Conservation (phyloP, 2,888 invertebrate species). For the Megamerina dolium region DNA sequence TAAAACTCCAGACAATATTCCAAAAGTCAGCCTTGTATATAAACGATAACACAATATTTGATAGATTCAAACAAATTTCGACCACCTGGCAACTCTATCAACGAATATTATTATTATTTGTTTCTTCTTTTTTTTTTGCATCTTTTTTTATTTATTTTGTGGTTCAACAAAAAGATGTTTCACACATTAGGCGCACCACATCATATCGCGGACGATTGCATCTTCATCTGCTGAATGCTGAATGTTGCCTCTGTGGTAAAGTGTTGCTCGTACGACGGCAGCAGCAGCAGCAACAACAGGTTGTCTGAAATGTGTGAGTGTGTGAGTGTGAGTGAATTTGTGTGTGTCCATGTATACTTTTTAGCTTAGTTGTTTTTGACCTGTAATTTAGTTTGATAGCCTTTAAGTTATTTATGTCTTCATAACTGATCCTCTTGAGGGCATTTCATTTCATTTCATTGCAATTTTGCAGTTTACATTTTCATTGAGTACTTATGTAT, state of each 20-base stretch:
- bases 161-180: conserved; percentile 13
- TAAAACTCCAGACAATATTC: too few species aligned
- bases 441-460: conserved; percentile 11
- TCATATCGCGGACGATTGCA: conserved; percentile 8
- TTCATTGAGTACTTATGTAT: too few species aligned
- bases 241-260: neutral
- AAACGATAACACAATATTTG: too few species aligned
- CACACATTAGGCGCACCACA: conserved; percentile 16
- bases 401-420: conserved; percentile 25
- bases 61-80: too few species aligned
- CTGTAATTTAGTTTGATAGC: conserved; percentile 17
- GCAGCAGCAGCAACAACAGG: too few species aligned
- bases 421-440: conserved; percentile 23
- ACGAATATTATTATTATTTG: too few species aligned
- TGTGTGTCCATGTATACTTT: neutral
- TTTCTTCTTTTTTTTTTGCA: neutral
- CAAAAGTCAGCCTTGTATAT: too few species aligned
- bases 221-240: conserved; percentile 12
- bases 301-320: too few species aligned
- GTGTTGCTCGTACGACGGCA: neutral
- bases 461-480: too few species aligned
- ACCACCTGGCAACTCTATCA: too few species aligned
- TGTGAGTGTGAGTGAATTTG: too few species aligned
- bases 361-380: conserved; percentile 1
- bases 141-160: conserved; percentile 1